Percentiles rank a stretch among this genome's conserved stretches.
These are phyloP conservation scores for Nipponacmea schrenckii DNA, from an alignment of 2,888 invertebrate genomes.

Conservation along the genomic window DNA sequence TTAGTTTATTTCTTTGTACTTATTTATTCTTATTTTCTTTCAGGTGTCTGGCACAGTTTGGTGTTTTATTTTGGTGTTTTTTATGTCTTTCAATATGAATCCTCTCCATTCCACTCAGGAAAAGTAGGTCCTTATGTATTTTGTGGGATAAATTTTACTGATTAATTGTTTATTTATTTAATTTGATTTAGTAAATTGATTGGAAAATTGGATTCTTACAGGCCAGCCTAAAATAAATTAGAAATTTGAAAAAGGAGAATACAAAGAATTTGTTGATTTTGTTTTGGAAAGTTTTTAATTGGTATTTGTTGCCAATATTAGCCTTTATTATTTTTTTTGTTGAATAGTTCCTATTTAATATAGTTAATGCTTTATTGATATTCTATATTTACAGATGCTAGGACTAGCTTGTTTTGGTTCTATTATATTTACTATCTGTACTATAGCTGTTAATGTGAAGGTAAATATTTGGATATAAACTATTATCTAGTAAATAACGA, in stretches of 20 bases:
- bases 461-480: slow-evolving; percentile 11
- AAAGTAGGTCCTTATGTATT: slow-evolving; percentile 42
- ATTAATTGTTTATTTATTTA: too few species aligned
- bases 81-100: slow-evolving; percentile 46
- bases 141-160: too few species aligned
- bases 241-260: neutral
- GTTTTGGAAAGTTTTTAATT: too few species aligned
- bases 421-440: slow-evolving; percentile 15
- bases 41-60: slow-evolving; percentile 68
- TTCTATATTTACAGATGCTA: slow-evolving; percentile 15
- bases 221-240: neutral
- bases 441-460: slow-evolving; percentile 22
- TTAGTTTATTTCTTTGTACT: too few species aligned
- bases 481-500: too few species aligned
- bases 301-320: too few species aligned
- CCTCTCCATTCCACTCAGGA: slow-evolving; percentile 47
- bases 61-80: slow-evolving; percentile 64
- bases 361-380: neutral
- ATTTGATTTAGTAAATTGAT: neutral
- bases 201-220: neutral
- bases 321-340: too few species aligned
- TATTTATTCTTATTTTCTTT: slow-evolving; percentile 11
- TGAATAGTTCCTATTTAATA: neutral
- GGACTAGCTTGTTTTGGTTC: slow-evolving; percentile 25
- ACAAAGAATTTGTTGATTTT: neutral